Conservation (phyloP, 2,888 invertebrate species). For the Entomobrya multifasciata region DNA sequence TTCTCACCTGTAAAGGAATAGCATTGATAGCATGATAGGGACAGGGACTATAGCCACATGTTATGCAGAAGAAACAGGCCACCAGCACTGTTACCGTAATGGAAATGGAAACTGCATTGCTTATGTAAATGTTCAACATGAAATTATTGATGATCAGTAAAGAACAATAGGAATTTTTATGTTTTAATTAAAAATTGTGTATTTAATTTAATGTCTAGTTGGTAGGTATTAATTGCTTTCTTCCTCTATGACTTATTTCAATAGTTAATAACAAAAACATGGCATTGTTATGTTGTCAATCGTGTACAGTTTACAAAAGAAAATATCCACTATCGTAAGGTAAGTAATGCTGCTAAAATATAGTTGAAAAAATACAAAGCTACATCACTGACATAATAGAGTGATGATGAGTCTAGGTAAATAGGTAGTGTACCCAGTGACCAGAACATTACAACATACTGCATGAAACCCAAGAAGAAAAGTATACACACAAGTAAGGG, state of each 20-base stretch:
- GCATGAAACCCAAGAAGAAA: no score
- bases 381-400: no score
- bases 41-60: no score
- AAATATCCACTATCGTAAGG: no score
- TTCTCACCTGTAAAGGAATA: background rate
- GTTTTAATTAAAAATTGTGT: background rate
- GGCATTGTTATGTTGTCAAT: background rate
- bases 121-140: background rate
- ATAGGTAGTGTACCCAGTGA: conserved; percentile 9
- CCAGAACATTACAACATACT: no score
- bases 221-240: background rate
- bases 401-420: no score
- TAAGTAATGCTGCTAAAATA: conserved; percentile 8
- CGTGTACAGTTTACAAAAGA: no score
- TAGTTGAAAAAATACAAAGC: no score
- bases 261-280: background rate
- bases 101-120: conserved; percentile 3
- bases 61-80: background rate
- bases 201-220: background rate
- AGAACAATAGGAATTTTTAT: conserved; percentile 25
- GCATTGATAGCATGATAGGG: no score
- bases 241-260: background rate
- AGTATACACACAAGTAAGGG: background rate
- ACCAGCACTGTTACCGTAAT: background rate
- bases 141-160: conserved; percentile 38